Percentiles rank a stretch among this genome's conserved stretches.
Evolutionary conservation across 1,140 invertebrate genomes (phyloP).

Genomic region (Zaprionus ornatus): DNA sequence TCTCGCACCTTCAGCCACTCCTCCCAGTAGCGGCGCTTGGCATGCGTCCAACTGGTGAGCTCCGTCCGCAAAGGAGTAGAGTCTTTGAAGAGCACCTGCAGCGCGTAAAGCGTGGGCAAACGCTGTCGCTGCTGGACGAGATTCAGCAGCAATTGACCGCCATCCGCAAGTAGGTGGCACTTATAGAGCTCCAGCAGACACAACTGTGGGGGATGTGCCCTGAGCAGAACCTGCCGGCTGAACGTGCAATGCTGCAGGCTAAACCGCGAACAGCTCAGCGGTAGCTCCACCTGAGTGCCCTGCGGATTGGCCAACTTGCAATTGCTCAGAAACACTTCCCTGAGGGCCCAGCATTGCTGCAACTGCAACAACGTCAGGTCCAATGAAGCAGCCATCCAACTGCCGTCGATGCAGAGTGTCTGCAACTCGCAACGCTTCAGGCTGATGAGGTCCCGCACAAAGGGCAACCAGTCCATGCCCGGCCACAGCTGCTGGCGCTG

Average conservation of each 20-base stretch:
- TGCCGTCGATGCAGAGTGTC: slow-evolving; percentile 43
- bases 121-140: slow-evolving; percentile 18
- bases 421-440: slow-evolving; percentile 39
- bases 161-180: slow-evolving; percentile 7
- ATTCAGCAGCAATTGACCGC: not conserved
- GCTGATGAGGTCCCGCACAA: slow-evolving; percentile 28
- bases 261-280: slow-evolving; percentile 35
- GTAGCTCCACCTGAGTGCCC: slow-evolving; percentile 4
- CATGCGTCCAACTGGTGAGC: slow-evolving; percentile 18
- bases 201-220: slow-evolving; percentile 1
- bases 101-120: not conserved
- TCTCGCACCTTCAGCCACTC: slow-evolving; percentile 42
- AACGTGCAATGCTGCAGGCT: slow-evolving; percentile 33
- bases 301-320: slow-evolving; percentile 28
- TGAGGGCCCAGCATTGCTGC: slow-evolving; percentile 41
- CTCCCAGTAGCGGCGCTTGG: not conserved
- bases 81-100: slow-evolving; percentile 30
- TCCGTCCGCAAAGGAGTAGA: slow-evolving; percentile 35
- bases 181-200: slow-evolving; percentile 32
- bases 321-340: slow-evolving; percentile 46
- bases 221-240: not conserved
- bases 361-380: slow-evolving; percentile 35
- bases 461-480: slow-evolving; percentile 40
- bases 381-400: slow-evolving; percentile 31
- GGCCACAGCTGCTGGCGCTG: slow-evolving; percentile 34